Percentiles rank a stretch among this genome's conserved stretches.
These are phyloP conservation scores for Chaenogobius annularis DNA, from an alignment of 2,113 vertebrate genomes.

Conservation along the genomic window DNA sequence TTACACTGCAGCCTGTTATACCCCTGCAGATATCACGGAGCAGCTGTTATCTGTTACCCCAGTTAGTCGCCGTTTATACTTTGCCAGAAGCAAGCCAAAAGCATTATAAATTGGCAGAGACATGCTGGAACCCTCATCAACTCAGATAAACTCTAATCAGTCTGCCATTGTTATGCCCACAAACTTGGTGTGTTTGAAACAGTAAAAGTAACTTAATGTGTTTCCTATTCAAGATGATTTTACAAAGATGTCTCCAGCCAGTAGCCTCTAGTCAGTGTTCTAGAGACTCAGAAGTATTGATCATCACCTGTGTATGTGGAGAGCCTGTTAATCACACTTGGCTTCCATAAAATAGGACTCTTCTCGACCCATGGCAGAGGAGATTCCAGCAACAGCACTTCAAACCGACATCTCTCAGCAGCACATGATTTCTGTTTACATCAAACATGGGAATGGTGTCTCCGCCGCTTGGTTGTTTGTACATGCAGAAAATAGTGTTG, in stretches of 20 bases:
- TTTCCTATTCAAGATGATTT: neutral
- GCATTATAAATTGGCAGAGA: too few relatives aligned
- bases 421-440: constrained; percentile 8
- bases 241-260: neutral
- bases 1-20: too few relatives aligned
- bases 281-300: constrained; percentile 11
- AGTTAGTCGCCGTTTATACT: neutral
- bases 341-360: constrained; percentile 29
- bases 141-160: neutral
- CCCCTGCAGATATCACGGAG: neutral
- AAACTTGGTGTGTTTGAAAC: neutral
- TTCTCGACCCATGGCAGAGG: constrained; percentile 22
- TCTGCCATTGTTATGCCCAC: neutral
- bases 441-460: constrained; percentile 15
- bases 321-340: constrained; percentile 30
- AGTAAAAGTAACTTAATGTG: neutral
- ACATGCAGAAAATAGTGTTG: constrained; percentile 16
- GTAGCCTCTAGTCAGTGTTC: neutral
- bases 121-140: neutral
- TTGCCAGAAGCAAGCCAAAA: too few relatives aligned
- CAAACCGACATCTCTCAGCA: constrained; percentile 25
- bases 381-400: constrained; percentile 29
- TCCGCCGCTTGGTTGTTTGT: constrained; percentile 11
- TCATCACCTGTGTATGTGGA: constrained; percentile 29
- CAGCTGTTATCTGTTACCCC: neutral